These are phyloP conservation scores for Stichodactyla helianthus DNA, from an alignment of 64 coral and sea anemone genomes.

Conservation along the genomic window DNA sequence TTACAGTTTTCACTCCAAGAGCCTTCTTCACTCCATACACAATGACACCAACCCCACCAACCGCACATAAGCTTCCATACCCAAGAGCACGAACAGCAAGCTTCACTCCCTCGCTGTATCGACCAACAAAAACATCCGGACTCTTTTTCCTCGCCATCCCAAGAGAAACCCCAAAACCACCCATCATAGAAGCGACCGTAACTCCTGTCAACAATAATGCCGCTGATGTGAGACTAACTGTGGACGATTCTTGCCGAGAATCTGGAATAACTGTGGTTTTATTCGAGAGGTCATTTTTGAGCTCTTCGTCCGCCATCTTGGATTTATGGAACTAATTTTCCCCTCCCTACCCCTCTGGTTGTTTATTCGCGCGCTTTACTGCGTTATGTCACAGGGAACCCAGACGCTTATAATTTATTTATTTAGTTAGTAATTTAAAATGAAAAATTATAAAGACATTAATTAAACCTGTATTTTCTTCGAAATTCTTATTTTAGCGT, in stretches of 20 bases:
- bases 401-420: too few species aligned
- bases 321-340: neutral
- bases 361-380: neutral
- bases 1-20: constrained; percentile 79
- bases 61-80: constrained; percentile 63
- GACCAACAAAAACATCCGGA: constrained; percentile 54
- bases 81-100: constrained; percentile 62
- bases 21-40: constrained; percentile 75
- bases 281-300: neutral
- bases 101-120: constrained; percentile 62
- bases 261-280: neutral
- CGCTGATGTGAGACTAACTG: constrained; percentile 11
- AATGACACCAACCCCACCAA: constrained; percentile 64
- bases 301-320: constrained; percentile 32
- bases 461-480: too few species aligned
- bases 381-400: too few species aligned
- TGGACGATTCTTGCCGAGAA: neutral
- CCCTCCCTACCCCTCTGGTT: neutral
- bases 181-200: constrained; percentile 63
- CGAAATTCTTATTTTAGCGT: too few species aligned
- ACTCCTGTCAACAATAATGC: constrained; percentile 63
- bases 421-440: too few species aligned
- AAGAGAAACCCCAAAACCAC: constrained; percentile 71
- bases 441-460: too few species aligned
- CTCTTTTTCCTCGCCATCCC: constrained; percentile 66